These are phyloP conservation scores for Pangasius djambal DNA, from an alignment of 2,797 vertebrate genomes.

Conservation along the genomic window DNA sequence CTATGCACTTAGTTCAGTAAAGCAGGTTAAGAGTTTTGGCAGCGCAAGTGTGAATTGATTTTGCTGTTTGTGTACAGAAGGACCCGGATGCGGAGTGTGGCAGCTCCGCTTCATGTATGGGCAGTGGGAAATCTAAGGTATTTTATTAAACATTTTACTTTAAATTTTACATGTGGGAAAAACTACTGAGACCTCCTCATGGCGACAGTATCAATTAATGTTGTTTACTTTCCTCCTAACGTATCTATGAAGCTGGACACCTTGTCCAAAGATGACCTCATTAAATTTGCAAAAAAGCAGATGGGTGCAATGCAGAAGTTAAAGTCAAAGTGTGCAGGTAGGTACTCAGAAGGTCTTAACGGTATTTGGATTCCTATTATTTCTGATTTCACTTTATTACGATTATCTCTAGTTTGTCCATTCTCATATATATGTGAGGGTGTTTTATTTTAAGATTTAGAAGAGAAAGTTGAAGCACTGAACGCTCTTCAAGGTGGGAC, in stretches of 20 bases:
- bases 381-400: neutral
- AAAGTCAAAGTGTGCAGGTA: constrained; percentile 90
- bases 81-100: constrained; percentile 21
- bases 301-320: constrained; percentile 89
- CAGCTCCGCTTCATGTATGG: neutral
- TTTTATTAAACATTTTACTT: neutral
- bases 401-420: neutral
- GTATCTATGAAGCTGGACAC: constrained; percentile 83
- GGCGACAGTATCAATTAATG: neutral
- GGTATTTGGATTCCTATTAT: neutral
- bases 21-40: neutral
- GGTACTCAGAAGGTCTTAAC: neutral
- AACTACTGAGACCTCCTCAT: neutral
- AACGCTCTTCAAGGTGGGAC: constrained; percentile 73
- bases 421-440: neutral
- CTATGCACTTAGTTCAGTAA: neutral
- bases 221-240: neutral
- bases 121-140: constrained; percentile 15
- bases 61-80: neutral
- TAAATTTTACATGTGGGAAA: neutral
- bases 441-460: constrained; percentile 78
- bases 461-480: constrained; percentile 85
- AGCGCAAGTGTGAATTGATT: neutral
- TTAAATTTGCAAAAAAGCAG: constrained; percentile 97
- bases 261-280: constrained; percentile 92